Base-by-base conservation (phyloP, 2,888 invertebrate species). In the Acrobasis repandana region DNA sequence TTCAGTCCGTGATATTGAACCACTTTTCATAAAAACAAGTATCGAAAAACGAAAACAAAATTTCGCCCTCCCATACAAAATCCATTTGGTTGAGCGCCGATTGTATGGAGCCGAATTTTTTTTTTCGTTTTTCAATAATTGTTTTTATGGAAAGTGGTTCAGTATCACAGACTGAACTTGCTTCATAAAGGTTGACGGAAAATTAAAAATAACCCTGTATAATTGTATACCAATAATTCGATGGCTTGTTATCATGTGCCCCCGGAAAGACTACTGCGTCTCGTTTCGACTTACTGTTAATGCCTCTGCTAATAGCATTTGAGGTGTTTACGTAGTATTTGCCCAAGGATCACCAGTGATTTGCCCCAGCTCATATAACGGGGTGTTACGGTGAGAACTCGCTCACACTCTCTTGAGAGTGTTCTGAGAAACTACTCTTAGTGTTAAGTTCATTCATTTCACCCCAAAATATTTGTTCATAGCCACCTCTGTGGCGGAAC, bases 401-500 rank as follows among this genome's bases (percentile, higher is more conserved):
- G 72, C 70, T 74, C 85, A 82, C 90, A 90, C 90, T 90, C 90
- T 74, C 71, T 73, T 65, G 81, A 80, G 89, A 86, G 90, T 89
- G 89, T 81, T 83, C 68, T 70, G 72, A 70, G 80, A 74, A 76
- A 77, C 79, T 76, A 79, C 65, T 54, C 36, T 54, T 85, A 85
- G 83, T 82, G 76, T 80, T 86, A 85, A 85, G 84, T 83, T 85
- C 83, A 86, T 74, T 65, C 84, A 80, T 73, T 67, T 70, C 78
- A 77, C 72, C 68, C 68, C 64, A 74, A 70, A 59, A 51, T 63
- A 65, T 66, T 74, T 66, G 90, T 91, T 91, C 91, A 91, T 90
- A 91, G 90, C 82, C 90, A 90, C 85, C 59, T 69, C 72, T 77
- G 90, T 91, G 90, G 90, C 85, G 65, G 91, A 89, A 90, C 90